phyloP scores from a whole-genome alignment of 2,797 vertebrate genomes.

The Argya squamiceps region DNA sequence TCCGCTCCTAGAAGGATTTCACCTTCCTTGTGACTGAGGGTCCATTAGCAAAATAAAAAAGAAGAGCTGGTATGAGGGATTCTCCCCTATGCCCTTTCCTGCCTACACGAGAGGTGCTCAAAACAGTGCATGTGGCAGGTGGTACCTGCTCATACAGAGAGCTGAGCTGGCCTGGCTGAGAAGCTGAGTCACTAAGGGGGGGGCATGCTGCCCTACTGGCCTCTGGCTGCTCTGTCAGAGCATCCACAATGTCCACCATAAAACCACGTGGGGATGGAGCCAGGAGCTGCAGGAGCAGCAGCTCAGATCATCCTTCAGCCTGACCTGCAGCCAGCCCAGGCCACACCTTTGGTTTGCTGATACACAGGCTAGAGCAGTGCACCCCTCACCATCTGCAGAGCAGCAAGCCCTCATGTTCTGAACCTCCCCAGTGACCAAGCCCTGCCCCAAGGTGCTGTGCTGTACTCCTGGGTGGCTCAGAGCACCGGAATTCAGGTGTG shows the following conservation, averaged over 20 bases:
- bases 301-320: background rate
- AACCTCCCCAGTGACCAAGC: rapidly evolving
- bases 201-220: background rate
- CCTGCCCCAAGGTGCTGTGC: background rate
- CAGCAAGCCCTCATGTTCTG: background rate
- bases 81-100: background rate
- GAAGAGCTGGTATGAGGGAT: background rate
- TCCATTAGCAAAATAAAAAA: background rate
- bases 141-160: background rate
- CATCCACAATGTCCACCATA: background rate
- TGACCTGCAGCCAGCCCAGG: background rate
- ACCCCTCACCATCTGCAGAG: background rate
- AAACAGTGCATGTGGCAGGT: background rate
- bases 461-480: background rate
- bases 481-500: background rate
- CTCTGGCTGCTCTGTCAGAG: background rate
- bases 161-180: background rate
- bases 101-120: background rate
- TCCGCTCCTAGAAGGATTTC: background rate
- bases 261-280: background rate
- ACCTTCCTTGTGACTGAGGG: background rate
- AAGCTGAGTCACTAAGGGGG: background rate
- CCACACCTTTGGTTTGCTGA: background rate
- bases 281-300: background rate
- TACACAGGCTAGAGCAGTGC: background rate